Evolutionary conservation across 2,113 vertebrate species (phyloP).

Genomic region (Gallinago paraguaiae): DNA sequence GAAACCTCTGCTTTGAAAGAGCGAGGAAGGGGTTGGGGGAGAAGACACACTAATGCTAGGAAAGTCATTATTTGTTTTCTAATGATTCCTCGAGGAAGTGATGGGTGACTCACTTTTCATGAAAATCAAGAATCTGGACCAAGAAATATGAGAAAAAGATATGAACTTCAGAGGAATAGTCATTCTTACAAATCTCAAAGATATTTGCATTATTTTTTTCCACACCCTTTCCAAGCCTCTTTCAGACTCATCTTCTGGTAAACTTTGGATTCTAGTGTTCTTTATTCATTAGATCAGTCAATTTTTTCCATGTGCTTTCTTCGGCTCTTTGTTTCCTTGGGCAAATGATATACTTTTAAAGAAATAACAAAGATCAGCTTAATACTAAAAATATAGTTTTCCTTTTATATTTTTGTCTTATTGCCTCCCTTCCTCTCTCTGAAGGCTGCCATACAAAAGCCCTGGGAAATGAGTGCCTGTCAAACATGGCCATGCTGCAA

Average conservation of each 20-base stretch:
- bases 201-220: neutral
- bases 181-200: neutral
- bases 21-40: accelerated
- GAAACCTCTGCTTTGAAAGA: neutral
- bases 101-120: neutral
- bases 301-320: neutral
- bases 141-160: neutral
- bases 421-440: neutral
- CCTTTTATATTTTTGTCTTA: accelerated
- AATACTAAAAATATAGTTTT: neutral
- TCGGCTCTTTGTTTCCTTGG: neutral
- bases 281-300: neutral
- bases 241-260: neutral
- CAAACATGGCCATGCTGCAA: neutral
- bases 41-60: neutral
- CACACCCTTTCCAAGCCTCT: neutral
- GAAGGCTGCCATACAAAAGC: neutral
- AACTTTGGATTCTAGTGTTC: neutral
- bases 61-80: neutral
- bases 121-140: neutral
- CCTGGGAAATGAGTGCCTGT: neutral
- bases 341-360: neutral
- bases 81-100: neutral
- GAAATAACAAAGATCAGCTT: neutral
- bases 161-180: neutral